Base-by-base conservation (phyloP, 2,888 invertebrate genomes). In the Diplolepis rosae region DNA sequence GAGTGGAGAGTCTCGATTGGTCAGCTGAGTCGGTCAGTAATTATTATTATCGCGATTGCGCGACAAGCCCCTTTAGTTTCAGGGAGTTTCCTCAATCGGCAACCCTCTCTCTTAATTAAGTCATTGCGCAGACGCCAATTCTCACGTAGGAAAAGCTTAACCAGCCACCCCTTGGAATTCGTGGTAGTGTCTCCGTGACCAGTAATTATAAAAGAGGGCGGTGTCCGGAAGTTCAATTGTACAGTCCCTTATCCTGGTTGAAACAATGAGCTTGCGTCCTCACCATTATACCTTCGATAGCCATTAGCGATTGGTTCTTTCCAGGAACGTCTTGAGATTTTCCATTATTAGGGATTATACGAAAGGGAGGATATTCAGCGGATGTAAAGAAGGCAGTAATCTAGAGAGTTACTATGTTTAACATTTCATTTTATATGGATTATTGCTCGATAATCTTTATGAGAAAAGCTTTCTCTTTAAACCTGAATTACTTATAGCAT, bases 101-200 rank as follows among this genome's bases (percentile, higher is more conserved):
- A 85, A 86, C 83, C 84, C 84, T 83, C 83, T 83, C 83, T 72
- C 78, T 81, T 86, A 86, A 86, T 86, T 86, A 86, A 84, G 66
- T 67, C 7, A 75, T 24, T 65, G 77, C 77, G 77, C 77, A 77
- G 75, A 71, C 77, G 75, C 75, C 70, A 69, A 51, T 75, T 77
- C 77, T 74, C 75, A 77, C 79, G 70, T 70, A 77, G 79, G 77
- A 72, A 76, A 79, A 78, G 75, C 77, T 52, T 66, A 74, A 70
- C 78, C 78, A 77, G 68, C 71, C 74, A 65, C 74, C 77, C 75
- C 77, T 68, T 67, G 74, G 70, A 81, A 80, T 77, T 77, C 72
- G 73, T 66, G 70, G 70, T 32, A 71, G 71, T 76, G 73, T 76
- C 76, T 73, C 79, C 72, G 69, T 77, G 83, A 73, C 79, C 82